phyloP scores from a whole-genome alignment of 2,113 vertebrate genomes.

The Trichomycterus rosablanca region DNA sequence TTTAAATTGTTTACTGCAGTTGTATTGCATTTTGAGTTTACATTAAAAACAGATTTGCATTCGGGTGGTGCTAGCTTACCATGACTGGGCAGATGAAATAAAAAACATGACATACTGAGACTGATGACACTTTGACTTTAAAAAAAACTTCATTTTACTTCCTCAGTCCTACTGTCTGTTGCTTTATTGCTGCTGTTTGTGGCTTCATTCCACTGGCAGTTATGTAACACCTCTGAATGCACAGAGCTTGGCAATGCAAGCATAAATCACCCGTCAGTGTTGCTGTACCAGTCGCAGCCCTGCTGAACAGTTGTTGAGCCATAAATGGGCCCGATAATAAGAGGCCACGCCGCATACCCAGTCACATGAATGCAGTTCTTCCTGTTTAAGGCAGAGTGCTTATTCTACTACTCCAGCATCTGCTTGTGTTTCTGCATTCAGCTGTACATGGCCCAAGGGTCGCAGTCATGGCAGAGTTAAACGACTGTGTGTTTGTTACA shows the following conservation, averaged over 20 bases:
- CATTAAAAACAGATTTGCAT: no score
- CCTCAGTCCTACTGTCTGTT: no score
- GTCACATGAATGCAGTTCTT: constrained; percentile 11
- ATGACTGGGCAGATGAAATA: no score
- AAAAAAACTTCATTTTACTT: no score
- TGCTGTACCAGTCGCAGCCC: no score
- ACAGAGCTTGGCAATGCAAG: background rate
- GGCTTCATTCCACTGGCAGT: background rate
- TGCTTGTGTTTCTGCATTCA: constrained; percentile 2
- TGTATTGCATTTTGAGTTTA: no score
- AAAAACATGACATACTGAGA: no score
- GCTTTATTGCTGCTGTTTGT: background rate
- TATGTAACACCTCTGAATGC: background rate
- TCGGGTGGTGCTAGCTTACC: no score
- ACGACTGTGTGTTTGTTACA: background rate
- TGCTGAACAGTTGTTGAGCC: no score
- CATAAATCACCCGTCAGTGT: constrained; percentile 6
- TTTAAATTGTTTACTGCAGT: no score
- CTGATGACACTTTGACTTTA: no score
- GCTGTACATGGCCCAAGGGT: background rate
- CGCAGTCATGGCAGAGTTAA: background rate
- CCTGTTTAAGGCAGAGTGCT: constrained; percentile 1
- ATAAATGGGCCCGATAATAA: constrained; percentile 13
- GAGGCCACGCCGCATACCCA: background rate
- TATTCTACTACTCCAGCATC: constrained; percentile 1